Evolutionary conservation across 2,113 vertebrate genomes (phyloP), one percentile per base, ranked within the genome.

Genomic region (Zosterops japonicus): DNA sequence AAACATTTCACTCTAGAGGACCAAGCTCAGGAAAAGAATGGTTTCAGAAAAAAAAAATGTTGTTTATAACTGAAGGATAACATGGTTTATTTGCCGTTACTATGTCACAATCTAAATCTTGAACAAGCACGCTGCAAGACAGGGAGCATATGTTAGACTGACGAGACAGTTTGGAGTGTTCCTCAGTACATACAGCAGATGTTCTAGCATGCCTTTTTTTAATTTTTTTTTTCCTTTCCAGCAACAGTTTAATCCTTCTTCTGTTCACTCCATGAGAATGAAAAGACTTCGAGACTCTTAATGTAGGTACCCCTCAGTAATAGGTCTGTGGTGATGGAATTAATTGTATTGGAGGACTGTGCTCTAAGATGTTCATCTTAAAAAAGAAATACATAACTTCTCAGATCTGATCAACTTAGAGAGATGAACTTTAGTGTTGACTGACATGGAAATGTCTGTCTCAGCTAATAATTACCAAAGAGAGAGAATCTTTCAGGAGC

Each of bases 141-240:
- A 67, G 76, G 83, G 68, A 75, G 96, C 93, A 36, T 77, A 92
- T 96, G 95, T 96, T 96, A 93, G 83, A 87, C 86, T 95, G 92
- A 65, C 3, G 72, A 96, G 97, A 93, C 80, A 95, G 59, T 86
- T 89, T 79, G 56, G 29, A 87, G 61, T 41, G 53, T 64, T 85
- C 42, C 81, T 94, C 53, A 46, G 46, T 76, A 91, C 57, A 57
- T 19, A 53, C 23, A 70, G 44, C 89, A 93, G 97, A 95, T 96
- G 78, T 71, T 87, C 65, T 86, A 80, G 28, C 44, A 50, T 80
- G 50, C 17, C 36, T 20, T 59, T 68, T 19, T 36, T 60, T 39
- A 39, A 39, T 11, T 61, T 42, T 49, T 3, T 19, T 57, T 68
- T 35, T 24, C 23, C 39, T 59, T 36, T 36, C 36, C 59, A 80